Evolutionary conservation across 2,888 invertebrate genomes (phyloP), one percentile per base, ranked within the genome.

Genomic region (Dichetophora obliterata): DNA sequence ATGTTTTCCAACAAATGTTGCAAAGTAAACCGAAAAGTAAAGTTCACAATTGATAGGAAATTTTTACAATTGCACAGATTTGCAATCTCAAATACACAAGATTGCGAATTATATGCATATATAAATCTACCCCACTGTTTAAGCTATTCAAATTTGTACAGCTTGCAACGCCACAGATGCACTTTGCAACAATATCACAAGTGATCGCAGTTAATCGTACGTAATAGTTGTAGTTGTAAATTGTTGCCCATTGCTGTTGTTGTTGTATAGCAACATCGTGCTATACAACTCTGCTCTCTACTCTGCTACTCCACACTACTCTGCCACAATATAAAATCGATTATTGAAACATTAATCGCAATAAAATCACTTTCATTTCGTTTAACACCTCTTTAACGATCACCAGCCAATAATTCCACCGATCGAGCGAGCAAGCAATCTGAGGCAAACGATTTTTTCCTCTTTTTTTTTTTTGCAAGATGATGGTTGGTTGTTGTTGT

Each of bases 271-370:
- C n/a, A n/a, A 6, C 19, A 16, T 19, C 72, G 14, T 76, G 61
- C 43, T 78, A 37, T 63, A 76, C n/a, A n/a, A n/a, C n/a, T n/a
- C n/a, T n/a, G n/a, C n/a, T 72, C 68, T 77, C 70, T 76, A 71
- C 65, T 50, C 24, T 77, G 77, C 37, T 79, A 11, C 72, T 77
- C 52, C 27, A 48, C 27, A 48, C 37, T 16, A 16, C 54, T 66
- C 37, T 16, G 59, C 72, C n/a, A n/a, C n/a, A 76, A 78, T 76
- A 80, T 74, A 84, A 85, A 84, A 85, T 83, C 86, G 85, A 85
- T 86, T 86, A 86, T 86, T 86, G 86, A 86, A 85, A 85, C 85
- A 86, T 86, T 86, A 85, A 86, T 85, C 85, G 85, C 84, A 83
- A 83, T 83, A 80, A 82, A 83, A 83, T 84, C 84, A 83, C 84